Evolutionary conservation across 1,140 invertebrate genomes (phyloP).

Genomic region (Drosophila nikananu): DNA sequence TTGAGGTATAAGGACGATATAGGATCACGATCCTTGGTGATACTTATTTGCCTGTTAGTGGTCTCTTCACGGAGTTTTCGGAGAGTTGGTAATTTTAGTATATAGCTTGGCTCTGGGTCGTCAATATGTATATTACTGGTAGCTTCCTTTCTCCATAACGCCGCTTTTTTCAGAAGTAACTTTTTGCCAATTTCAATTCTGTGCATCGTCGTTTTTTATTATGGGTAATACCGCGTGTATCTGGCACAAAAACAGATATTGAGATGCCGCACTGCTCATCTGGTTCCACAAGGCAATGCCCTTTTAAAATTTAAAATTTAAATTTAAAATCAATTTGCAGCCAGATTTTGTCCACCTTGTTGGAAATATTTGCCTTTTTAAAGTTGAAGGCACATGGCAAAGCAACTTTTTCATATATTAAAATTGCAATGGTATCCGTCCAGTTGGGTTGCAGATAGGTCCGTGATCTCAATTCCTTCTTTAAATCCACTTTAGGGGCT

Average conservation of each 20-base stretch:
- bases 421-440: too few species aligned
- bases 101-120: neutral
- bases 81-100: slow-evolving; percentile 2
- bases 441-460: too few species aligned
- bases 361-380: too few species aligned
- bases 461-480: too few species aligned
- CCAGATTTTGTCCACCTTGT: too few species aligned
- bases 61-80: slow-evolving; percentile 12
- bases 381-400: too few species aligned
- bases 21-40: neutral
- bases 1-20: slow-evolving; percentile 1
- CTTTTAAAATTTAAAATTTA: too few species aligned
- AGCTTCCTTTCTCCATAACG: slow-evolving; percentile 5
- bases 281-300: neutral
- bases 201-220: neutral
- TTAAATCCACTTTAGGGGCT: too few species aligned
- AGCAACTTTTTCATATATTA: too few species aligned
- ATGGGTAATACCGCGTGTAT: slow-evolving; percentile 1
- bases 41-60: neutral
- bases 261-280: neutral
- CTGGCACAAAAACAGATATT: neutral
- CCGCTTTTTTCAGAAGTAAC: neutral
- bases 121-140: neutral
- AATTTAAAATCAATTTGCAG: too few species aligned
- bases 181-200: slow-evolving; percentile 1